phyloP scores from a whole-genome alignment of 2,888 invertebrate genomes.

The Nycteola revayana region DNA sequence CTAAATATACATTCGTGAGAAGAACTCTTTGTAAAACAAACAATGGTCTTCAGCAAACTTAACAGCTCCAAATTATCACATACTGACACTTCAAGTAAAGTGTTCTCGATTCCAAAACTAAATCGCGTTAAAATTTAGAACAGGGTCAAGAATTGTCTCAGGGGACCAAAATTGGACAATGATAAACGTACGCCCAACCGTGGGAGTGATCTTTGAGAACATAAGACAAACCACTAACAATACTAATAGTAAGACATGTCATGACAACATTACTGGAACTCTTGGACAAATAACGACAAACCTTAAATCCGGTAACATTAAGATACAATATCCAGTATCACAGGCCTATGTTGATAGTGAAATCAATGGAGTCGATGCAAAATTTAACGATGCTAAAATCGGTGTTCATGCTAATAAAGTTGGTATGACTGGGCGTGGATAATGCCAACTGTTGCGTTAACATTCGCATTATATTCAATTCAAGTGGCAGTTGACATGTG shows the following conservation, averaged over 20 bases:
- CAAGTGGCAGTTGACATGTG: conserved; percentile 26
- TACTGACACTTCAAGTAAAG: conserved; percentile 10
- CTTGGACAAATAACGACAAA: conserved; percentile 17
- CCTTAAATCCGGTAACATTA: conserved; percentile 14
- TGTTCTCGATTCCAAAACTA: conserved; percentile 27
- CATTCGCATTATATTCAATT: conserved; percentile 21
- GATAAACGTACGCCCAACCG: conserved; percentile 58
- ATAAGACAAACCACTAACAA: conserved; percentile 46
- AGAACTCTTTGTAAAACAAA: too few relatives aligned
- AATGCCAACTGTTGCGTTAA: conserved; percentile 14
- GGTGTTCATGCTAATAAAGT: conserved; percentile 39
- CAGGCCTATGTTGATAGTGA: conserved; percentile 16
- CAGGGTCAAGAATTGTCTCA: conserved; percentile 75
- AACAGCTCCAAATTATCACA: conserved; percentile 5
- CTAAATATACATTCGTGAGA: too few relatives aligned
- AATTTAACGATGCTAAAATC: conserved; percentile 44
- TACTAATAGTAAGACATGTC: conserved; percentile 41
- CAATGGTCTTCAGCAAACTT: neutral
- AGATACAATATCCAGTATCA: conserved; percentile 20
- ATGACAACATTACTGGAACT: conserved; percentile 35
- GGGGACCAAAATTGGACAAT: conserved; percentile 63
- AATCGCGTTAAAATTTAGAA: conserved; percentile 61
- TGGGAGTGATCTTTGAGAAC: conserved; percentile 69
- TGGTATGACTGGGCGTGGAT: conserved; percentile 37
- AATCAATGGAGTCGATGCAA: conserved; percentile 28